A percentile compares a stretch with the other conserved stretches of the same genome.
Evolutionary conservation across 1,140 invertebrate genomes (phyloP).

Genomic region (Drosophila virilis): DNA sequence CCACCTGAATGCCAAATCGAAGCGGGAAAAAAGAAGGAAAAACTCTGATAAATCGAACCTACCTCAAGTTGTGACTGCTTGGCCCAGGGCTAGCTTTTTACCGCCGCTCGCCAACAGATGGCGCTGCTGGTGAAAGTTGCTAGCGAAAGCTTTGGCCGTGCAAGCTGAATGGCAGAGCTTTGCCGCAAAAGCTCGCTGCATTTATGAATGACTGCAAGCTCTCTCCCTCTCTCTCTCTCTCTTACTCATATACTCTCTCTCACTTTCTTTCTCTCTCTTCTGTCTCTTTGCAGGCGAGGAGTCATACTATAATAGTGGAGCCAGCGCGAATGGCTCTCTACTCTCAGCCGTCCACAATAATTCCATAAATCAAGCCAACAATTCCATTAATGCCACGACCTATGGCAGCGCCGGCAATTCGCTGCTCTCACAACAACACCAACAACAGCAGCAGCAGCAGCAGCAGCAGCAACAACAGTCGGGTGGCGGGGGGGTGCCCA

Average conservation of each 20-base stretch:
- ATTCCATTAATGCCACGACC: constrained; percentile 78
- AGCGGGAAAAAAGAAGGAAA: background rate
- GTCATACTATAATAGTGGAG: constrained; percentile 72
- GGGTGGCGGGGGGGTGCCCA: constrained; percentile 67
- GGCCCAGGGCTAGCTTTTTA: constrained; percentile 31
- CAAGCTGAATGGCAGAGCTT: constrained; percentile 46
- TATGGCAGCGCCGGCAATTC: constrained; percentile 67
- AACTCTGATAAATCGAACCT: constrained; percentile 49
- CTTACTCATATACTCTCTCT: background rate
- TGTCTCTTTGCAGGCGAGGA: constrained; percentile 69
- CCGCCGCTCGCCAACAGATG: constrained; percentile 37
- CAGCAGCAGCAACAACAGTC: constrained; percentile 46
- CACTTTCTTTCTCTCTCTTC: constrained; percentile 2
- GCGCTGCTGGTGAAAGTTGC: constrained; percentile 42
- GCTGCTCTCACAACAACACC: constrained; percentile 64
- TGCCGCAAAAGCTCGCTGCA: constrained; percentile 24
- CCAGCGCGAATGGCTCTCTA: constrained; percentile 74
- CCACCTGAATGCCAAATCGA: constrained; percentile 69
- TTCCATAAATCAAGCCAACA: constrained; percentile 81
- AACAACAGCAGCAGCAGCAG: constrained; percentile 53
- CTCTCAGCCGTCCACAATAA: constrained; percentile 83
- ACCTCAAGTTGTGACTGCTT: constrained; percentile 59
- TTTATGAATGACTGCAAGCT: constrained; percentile 64
- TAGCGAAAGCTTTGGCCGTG: background rate
- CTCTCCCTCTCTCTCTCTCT: background rate